Evolutionary conservation across 2,113 vertebrate genomes (phyloP).

Genomic region (Callipepla californica): DNA sequence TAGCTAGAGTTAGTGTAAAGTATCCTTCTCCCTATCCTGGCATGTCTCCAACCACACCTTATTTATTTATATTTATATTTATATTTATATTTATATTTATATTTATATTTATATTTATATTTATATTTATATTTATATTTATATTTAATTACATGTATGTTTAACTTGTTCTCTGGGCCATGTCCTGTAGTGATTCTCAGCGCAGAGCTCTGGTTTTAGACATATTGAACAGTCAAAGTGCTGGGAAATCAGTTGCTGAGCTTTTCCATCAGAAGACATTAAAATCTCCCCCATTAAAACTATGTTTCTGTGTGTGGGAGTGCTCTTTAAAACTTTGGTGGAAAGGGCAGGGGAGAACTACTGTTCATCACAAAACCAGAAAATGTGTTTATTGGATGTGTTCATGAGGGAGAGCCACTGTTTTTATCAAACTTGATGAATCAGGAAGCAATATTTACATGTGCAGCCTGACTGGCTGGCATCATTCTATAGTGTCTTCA

Average conservation of each 20-base stretch:
- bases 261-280: neutral
- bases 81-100: too few species aligned
- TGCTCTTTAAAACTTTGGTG: slow-evolving; percentile 4
- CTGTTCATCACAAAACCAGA: neutral
- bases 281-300: neutral
- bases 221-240: neutral
- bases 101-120: too few species aligned
- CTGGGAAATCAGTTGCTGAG: neutral
- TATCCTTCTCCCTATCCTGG: neutral
- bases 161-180: neutral
- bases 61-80: too few species aligned
- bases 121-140: too few species aligned
- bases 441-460: neutral
- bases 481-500: neutral
- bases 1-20: neutral
- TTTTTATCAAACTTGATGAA: neutral
- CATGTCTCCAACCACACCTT: neutral
- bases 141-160: neutral
- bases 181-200: neutral
- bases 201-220: neutral
- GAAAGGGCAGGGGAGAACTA: neutral
- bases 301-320: neutral
- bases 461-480: neutral
- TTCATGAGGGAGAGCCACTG: neutral
- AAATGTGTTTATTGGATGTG: neutral